A percentile compares a stretch with the other conserved stretches of the same genome.
These are phyloP conservation scores for Hylaeus volcanicus DNA, from an alignment of 1,140 invertebrate genomes.

Conservation along the genomic window DNA sequence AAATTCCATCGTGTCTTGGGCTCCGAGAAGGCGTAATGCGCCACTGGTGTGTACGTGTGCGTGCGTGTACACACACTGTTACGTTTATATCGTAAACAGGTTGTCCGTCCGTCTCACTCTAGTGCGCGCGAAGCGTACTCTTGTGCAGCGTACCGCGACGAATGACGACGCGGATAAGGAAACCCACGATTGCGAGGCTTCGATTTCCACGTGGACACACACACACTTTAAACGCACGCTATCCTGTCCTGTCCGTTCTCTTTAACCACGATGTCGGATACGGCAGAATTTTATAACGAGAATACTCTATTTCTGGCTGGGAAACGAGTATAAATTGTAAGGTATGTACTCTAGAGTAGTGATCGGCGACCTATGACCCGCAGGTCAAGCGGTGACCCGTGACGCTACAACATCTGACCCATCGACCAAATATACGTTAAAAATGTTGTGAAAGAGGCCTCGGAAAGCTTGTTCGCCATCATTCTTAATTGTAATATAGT, in stretches of 20 bases:
- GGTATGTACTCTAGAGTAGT: neutral
- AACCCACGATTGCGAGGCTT: conserved; percentile 39
- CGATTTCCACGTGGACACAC: conserved; percentile 61
- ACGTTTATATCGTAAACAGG: conserved; percentile 68
- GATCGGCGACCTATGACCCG: no score
- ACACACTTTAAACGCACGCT: conserved; percentile 4
- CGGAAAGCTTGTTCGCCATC: no score
- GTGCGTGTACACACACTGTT: conserved; percentile 16
- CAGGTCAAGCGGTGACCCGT: no score
- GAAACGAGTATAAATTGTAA: neutral
- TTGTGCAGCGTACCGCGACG: conserved; percentile 42
- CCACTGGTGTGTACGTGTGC: neutral
- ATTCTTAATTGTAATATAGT: no score
- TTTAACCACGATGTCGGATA: neutral
- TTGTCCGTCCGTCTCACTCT: conserved; percentile 71
- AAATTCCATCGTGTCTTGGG: no score
- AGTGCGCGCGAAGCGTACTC: conserved; percentile 51
- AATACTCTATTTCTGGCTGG: neutral
- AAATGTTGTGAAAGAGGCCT: no score
- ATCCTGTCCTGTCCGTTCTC: neutral
- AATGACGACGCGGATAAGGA: conserved; percentile 56
- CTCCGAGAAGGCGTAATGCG: no score
- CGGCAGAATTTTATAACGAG: neutral
- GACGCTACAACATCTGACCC: no score
- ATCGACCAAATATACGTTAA: no score